phyloP scores from a whole-genome alignment of 2,797 vertebrate genomes.

The Rhodeus uyekii region DNA sequence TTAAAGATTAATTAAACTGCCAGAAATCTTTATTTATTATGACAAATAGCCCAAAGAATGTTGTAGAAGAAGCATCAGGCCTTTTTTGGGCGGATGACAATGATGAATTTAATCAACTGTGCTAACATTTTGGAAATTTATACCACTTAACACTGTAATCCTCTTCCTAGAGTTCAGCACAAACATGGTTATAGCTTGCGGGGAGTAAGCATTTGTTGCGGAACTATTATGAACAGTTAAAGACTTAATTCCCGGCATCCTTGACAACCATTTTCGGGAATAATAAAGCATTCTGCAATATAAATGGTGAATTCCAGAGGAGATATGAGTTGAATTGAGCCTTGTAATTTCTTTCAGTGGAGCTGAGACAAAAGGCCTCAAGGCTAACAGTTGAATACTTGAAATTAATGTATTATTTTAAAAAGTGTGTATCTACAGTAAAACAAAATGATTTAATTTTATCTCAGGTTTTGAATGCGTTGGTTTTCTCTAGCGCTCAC shows the following conservation, averaged over 20 bases:
- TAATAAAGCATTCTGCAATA: constrained; percentile 9
- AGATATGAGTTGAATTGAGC: constrained; percentile 22
- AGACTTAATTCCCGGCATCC: not conserved
- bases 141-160: constrained; percentile 75
- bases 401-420: too few species aligned
- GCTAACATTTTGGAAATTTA: constrained; percentile 76
- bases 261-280: constrained; percentile 3
- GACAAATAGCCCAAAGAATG: constrained; percentile 68
- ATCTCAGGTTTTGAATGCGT: too few species aligned
- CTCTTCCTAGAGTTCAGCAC: constrained; percentile 77
- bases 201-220: constrained; percentile 64
- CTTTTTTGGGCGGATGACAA: constrained; percentile 70
- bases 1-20: constrained; percentile 66
- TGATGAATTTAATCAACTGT: constrained; percentile 80
- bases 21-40: constrained; percentile 71
- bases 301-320: constrained; percentile 21
- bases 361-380: not conserved
- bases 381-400: not conserved
- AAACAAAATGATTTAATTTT: too few species aligned
- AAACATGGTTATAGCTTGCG: constrained; percentile 75
- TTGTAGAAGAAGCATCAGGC: constrained; percentile 55
- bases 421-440: too few species aligned
- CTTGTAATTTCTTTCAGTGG: not conserved
- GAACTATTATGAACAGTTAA: constrained; percentile 11
- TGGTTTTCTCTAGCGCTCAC: too few species aligned